Evolutionary conservation across 2,888 invertebrate species (phyloP).

Genomic region (Eupithecia tripunctaria): DNA sequence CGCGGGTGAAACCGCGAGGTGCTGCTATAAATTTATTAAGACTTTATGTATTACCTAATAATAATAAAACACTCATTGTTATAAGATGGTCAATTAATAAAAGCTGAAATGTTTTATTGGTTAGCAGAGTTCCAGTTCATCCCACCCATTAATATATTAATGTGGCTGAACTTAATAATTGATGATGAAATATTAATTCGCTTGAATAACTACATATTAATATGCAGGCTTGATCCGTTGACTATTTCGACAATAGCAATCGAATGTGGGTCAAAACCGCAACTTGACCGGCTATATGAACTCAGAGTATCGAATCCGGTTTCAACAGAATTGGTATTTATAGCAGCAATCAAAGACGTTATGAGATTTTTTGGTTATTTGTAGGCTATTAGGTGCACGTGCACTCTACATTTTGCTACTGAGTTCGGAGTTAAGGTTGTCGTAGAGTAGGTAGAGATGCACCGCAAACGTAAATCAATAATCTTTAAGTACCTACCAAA

Average conservation of each 20-base stretch:
- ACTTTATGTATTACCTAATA: too few relatives aligned
- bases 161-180: slow-evolving; percentile 14
- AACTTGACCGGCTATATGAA: slow-evolving; percentile 32
- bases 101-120: too few relatives aligned
- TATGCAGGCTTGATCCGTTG: slow-evolving; percentile 9
- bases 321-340: slow-evolving; percentile 8
- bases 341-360: neutral
- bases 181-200: too few relatives aligned
- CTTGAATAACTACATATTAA: too few relatives aligned
- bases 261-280: slow-evolving; percentile 46
- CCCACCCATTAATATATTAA: neutral
- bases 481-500: neutral
- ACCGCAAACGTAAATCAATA: too few relatives aligned
- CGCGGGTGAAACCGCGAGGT: too few relatives aligned
- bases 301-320: slow-evolving; percentile 36
- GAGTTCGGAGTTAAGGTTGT: neutral
- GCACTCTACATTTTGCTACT: neutral
- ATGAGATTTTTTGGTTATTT: neutral
- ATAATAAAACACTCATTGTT: too few relatives aligned
- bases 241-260: slow-evolving; percentile 37
- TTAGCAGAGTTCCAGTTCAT: too few relatives aligned
- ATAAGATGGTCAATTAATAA: too few relatives aligned
- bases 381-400: neutral
- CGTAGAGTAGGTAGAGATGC: neutral
- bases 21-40: too few relatives aligned